Base-by-base conservation (phyloP, 2,113 vertebrate species). In the Ornithorhynchus anatinus region DNA sequence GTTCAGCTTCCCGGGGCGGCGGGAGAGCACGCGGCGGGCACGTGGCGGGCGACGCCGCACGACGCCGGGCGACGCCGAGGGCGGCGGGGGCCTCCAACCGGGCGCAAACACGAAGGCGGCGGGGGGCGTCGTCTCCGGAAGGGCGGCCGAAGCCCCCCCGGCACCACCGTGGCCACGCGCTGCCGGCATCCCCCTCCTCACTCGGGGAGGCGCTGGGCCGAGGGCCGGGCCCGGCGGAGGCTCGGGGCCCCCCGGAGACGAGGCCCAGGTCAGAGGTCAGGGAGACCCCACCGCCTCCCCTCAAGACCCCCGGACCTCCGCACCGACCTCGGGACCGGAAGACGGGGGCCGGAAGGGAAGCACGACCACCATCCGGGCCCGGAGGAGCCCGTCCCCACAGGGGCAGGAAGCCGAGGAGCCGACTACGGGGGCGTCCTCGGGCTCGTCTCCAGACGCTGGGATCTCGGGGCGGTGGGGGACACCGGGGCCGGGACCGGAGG, bases 11-110 rank as follows among this genome's bases (percentile, higher is more conserved):
- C 82, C 95, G 44, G 94, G 92, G 75, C 94, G 94, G 58, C 90
- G 94, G 48, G 93, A 90, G 54, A 88, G 74, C 56, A 63, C 91
- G 22, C 93, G 92, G 77, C 90, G 91, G 74, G 91, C 93, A 44
- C 94, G 94, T 80, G 96, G 95, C 14, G 94, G 96, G 75, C 95
- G 96, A 84, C 94, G 93, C 44, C 72, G 95, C 22, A 86, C 88
- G 0, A 84, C 94, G 22, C 88, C 96, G 84, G 95, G 95, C 48
- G 94, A 97, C 71, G 94, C 93, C 2, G 89, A 94, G 69, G 94
- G 95, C 31, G 94, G 94, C 8, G 92, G 96, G 44, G 94, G n/a
- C n/a, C n/a, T n/a, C n/a, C n/a, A n/a, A n/a, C n/a, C n/a, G n/a
- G n/a, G n/a, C n/a, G n/a, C n/a, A n/a, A n/a, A n/a, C n/a, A n/a